Evolutionary conservation across 2,888 invertebrate genomes (phyloP).

Genomic region (Keiferia lycopersicella): DNA sequence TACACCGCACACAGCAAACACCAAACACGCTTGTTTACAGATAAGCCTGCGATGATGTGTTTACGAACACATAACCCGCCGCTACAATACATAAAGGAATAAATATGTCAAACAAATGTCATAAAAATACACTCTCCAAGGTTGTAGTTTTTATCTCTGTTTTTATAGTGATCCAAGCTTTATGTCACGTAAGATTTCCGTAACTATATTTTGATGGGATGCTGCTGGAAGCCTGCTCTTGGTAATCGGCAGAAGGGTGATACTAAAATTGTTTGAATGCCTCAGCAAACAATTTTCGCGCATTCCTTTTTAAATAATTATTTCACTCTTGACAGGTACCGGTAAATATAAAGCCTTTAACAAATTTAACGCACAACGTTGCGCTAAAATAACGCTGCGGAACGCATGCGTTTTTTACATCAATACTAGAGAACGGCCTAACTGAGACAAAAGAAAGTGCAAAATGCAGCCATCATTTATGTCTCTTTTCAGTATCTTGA

Average conservation of each 20-base stretch:
- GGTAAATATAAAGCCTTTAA: no score
- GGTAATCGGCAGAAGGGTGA: not conserved
- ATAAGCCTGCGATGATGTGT: slow-evolving; percentile 48
- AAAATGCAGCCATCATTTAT: no score
- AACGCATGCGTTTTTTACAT: no score
- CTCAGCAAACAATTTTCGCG: not conserved
- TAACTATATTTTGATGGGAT: slow-evolving; percentile 8
- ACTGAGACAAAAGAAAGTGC: no score
- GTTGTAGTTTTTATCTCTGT: slow-evolving; percentile 29
- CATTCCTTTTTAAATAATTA: not conserved
- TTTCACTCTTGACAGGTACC: not conserved
- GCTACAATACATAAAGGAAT: slow-evolving; percentile 42
- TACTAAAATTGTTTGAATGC: not conserved
- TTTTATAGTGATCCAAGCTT: slow-evolving; percentile 26
- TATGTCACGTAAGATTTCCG: slow-evolving; percentile 17
- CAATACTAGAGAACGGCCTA: no score
- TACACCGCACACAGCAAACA: slow-evolving; percentile 51
- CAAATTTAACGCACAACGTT: no score
- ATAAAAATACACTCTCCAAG: slow-evolving; percentile 28
- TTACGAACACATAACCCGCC: slow-evolving; percentile 43
- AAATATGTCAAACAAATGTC: slow-evolving; percentile 35
- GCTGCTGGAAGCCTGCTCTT: not conserved
- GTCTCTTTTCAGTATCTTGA: not conserved
- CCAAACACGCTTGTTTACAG: slow-evolving; percentile 54
- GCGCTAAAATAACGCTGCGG: no score